Conservation (phyloP, 2,797 vertebrate genomes). For the Chiloscyllium punctatum region DNA sequence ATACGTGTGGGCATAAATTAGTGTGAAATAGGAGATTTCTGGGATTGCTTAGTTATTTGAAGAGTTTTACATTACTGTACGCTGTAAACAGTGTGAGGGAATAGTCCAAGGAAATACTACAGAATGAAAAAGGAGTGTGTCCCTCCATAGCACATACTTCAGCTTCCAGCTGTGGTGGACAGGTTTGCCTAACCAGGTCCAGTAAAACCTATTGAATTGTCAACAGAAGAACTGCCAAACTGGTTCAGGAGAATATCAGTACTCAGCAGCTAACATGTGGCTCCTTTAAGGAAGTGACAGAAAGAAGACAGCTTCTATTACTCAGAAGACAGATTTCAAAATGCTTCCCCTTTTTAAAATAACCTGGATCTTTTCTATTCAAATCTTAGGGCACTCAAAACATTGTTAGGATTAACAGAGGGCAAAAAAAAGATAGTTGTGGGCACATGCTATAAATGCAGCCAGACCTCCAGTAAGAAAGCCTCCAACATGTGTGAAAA, state of each 20-base stretch:
- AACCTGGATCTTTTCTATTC: background rate
- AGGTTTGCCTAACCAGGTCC: background rate
- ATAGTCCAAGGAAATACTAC: background rate
- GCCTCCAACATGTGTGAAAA: background rate
- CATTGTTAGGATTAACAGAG: too few species aligned
- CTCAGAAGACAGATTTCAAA: background rate
- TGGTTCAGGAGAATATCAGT: background rate
- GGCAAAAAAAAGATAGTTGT: background rate
- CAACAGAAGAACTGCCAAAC: background rate
- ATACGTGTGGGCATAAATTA: background rate
- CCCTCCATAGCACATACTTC: background rate
- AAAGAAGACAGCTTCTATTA: background rate
- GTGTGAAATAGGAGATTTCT: background rate
- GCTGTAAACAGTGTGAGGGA: background rate
- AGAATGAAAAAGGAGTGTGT: background rate
- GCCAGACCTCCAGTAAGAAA: background rate
- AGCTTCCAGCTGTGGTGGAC: background rate
- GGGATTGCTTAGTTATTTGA: background rate
- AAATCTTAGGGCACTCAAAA: background rate
- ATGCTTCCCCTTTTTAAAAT: background rate
- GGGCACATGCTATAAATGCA: background rate
- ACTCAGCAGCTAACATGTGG: background rate
- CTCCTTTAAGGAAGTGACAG: background rate
- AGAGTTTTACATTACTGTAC: background rate
- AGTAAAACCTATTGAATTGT: background rate